These are phyloP conservation scores for Luffia ferchaultella DNA, from an alignment of 2,888 invertebrate species.

Conservation along the genomic window DNA sequence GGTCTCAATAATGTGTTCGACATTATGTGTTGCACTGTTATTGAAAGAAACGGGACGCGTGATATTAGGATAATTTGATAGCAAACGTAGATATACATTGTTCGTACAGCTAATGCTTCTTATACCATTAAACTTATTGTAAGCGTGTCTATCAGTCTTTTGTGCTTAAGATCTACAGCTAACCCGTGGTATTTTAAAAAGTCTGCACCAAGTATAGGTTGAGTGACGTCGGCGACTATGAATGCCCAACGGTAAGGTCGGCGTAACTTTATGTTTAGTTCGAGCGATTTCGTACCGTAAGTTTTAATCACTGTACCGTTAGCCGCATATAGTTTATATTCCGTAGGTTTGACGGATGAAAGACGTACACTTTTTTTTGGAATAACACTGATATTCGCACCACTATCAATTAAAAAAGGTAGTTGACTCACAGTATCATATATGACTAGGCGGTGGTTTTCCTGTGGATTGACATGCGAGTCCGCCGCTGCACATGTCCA, in stretches of 20 bases:
- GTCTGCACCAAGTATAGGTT: constrained; percentile 9
- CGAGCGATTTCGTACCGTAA: not conserved
- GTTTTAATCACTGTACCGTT: constrained; percentile 6
- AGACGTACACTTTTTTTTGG: not conserved
- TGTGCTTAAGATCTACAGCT: not conserved
- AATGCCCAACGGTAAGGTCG: constrained; percentile 10
- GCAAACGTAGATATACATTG: too few species aligned
- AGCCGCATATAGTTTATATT: constrained; percentile 10
- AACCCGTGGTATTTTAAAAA: not conserved
- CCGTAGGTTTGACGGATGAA: not conserved
- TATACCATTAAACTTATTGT: not conserved
- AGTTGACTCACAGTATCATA: not conserved
- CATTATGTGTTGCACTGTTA: constrained; percentile 8
- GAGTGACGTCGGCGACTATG: constrained; percentile 9
- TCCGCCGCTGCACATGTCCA: constrained; percentile 1
- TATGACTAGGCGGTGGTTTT: constrained; percentile 1
- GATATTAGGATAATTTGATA: constrained; percentile 3
- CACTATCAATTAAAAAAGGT: constrained; percentile 2
- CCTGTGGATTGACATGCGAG: not conserved
- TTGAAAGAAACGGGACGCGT: not conserved
- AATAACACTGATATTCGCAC: not conserved
- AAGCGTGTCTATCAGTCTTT: not conserved
- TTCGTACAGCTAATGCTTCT: not conserved
- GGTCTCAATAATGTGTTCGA: constrained; percentile 24
- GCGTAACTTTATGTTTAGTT: constrained; percentile 6